Conservation (phyloP, 2,888 invertebrate genomes). For the Ophioninae sp. region DNA sequence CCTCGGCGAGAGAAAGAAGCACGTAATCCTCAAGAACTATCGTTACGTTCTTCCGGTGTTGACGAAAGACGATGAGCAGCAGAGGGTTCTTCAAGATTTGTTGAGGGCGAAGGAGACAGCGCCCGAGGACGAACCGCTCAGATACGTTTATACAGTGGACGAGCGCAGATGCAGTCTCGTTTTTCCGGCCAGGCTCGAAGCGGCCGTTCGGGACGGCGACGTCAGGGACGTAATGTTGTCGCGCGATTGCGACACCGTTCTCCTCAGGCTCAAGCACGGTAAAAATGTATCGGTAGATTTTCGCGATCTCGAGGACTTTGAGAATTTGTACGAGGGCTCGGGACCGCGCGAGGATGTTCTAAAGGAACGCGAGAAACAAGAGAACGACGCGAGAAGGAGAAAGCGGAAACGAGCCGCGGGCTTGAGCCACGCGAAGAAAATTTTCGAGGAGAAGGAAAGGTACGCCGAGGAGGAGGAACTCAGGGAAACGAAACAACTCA, state of each 20-base stretch:
- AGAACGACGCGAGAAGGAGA: constrained; percentile 83
- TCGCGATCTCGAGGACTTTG: constrained; percentile 83
- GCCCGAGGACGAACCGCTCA: constrained; percentile 83
- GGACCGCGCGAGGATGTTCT: constrained; percentile 87
- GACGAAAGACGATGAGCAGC: constrained; percentile 86
- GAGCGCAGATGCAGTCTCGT: constrained; percentile 89
- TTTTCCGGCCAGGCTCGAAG: constrained; percentile 88
- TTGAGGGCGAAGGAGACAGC: constrained; percentile 83
- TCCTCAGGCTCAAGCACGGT: constrained; percentile 88
- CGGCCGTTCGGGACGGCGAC: constrained; percentile 89
- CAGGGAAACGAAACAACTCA: constrained; percentile 79
- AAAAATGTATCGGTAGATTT: constrained; percentile 89
- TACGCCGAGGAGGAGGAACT: constrained; percentile 86
- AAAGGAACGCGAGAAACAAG: constrained; percentile 84
- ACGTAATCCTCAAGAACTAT: constrained; percentile 86
- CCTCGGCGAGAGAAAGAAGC: constrained; percentile 86
- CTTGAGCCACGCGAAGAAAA: constrained; percentile 86
- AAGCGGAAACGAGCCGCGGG: constrained; percentile 86
- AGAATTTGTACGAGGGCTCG: constrained; percentile 87
- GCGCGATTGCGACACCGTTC: constrained; percentile 88
- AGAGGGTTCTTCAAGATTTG: constrained; percentile 85
- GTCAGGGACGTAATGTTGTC: constrained; percentile 90
- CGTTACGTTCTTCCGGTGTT: constrained; percentile 89
- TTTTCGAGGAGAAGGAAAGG: constrained; percentile 90
- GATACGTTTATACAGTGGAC: constrained; percentile 89